Percentiles rank a stretch among this genome's conserved stretches.
phyloP scores from a whole-genome alignment of 2,113 vertebrate genomes.

The Odontophorus gujanensis region DNA sequence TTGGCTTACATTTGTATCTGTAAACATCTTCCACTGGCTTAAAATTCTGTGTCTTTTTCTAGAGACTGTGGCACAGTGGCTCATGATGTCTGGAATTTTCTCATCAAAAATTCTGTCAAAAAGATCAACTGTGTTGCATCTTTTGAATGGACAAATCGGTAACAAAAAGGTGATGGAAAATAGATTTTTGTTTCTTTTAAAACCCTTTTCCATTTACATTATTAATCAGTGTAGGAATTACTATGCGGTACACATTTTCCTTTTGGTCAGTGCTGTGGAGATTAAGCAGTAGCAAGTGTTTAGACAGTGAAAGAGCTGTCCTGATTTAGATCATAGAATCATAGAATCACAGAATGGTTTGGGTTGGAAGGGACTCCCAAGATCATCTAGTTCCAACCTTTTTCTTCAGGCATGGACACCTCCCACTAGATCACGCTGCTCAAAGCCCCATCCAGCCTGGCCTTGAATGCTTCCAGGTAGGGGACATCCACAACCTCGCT shows the following conservation, averaged over 20 bases:
- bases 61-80: neutral
- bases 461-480: too few species aligned
- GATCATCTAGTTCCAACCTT: too few species aligned
- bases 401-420: too few species aligned
- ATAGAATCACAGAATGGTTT: too few species aligned
- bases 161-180: neutral
- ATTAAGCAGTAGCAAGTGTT: neutral
- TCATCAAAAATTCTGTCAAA: neutral
- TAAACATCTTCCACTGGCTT: neutral
- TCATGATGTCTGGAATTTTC: neutral
- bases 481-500: too few species aligned
- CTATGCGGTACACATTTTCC: neutral
- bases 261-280: neutral
- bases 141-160: neutral
- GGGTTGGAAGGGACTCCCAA: too few species aligned
- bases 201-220: neutral
- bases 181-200: neutral
- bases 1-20: neutral
- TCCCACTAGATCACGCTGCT: too few species aligned
- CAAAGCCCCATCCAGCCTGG: too few species aligned
- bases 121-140: neutral
- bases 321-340: neutral
- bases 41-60: neutral
- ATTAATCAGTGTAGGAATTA: neutral
- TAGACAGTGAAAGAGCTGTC: neutral